Conservation (phyloP, 1,140 invertebrate genomes). For the Aphis craccivora region DNA sequence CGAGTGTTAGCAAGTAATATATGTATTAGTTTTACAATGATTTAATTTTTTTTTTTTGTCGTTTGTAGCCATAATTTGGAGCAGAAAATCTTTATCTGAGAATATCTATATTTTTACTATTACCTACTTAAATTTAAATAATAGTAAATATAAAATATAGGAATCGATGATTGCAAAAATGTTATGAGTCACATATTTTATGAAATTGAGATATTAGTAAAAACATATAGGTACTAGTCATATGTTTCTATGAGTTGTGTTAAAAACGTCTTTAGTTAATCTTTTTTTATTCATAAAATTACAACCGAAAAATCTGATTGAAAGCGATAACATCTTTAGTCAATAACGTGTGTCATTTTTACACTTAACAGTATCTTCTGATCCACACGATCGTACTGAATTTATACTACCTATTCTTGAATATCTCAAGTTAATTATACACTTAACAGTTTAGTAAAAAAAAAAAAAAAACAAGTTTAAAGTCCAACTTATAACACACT, state of each 20-base stretch:
- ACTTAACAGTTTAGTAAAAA: neutral
- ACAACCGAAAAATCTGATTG: neutral
- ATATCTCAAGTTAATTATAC: neutral
- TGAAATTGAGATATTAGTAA: conserved; percentile 9
- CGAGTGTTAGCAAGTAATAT: neutral
- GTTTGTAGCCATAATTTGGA: neutral
- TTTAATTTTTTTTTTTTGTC: neutral
- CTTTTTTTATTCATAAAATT: conserved; percentile 1
- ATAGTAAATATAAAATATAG: too few species aligned
- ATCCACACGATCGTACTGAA: too few species aligned
- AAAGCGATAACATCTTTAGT: conserved; percentile 8
- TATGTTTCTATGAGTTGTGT: neutral
- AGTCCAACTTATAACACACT: too few species aligned
- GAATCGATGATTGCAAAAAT: conserved; percentile 1
- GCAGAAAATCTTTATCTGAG: neutral
- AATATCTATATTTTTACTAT: neutral
- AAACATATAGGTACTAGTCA: neutral
- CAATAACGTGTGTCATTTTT: conserved; percentile 8
- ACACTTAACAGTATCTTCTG: conserved; percentile 17
- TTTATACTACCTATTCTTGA: neutral
- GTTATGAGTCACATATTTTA: neutral
- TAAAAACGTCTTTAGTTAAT: neutral
- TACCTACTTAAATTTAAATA: neutral
- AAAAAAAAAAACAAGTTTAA: neutral
- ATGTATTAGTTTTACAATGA: neutral